Evolutionary conservation across 1,140 invertebrate genomes (phyloP).

Genomic region (Arion vulgaris): DNA sequence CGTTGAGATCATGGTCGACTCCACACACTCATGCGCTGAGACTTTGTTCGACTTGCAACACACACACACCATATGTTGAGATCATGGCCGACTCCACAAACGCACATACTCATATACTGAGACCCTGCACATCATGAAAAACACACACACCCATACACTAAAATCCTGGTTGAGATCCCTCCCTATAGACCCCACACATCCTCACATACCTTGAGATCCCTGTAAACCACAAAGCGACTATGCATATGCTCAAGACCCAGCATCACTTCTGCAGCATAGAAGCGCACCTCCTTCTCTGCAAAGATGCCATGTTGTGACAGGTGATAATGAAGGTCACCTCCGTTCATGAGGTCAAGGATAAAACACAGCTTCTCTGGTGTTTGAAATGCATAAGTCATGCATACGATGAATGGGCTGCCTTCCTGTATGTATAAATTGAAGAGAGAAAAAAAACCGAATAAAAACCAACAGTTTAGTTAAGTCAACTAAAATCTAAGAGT

Average conservation of each 20-base stretch:
- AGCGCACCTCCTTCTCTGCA: constrained; percentile 98
- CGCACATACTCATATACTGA: background rate
- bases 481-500: no score
- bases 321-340: constrained; percentile 99
- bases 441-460: background rate
- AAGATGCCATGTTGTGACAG: constrained; percentile 99
- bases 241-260: constrained; percentile 99
- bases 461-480: no score
- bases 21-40: no score
- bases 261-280: constrained; percentile 97
- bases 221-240: constrained; percentile 96
- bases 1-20: no score
- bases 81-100: background rate
- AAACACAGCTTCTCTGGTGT: constrained; percentile 99
- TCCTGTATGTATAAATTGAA: no score
- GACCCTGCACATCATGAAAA: background rate
- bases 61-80: background rate
- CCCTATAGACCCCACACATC: background rate
- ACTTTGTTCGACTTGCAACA: background rate
- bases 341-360: constrained; percentile 99
- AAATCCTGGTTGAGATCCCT: constrained; percentile 92
- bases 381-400: constrained; percentile 99
- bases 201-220: constrained; percentile 86
- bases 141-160: constrained; percentile 76
- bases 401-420: constrained; percentile 99